Evolutionary conservation across 2,888 invertebrate genomes (phyloP).

Genomic region (Gryllus longicercus): DNA sequence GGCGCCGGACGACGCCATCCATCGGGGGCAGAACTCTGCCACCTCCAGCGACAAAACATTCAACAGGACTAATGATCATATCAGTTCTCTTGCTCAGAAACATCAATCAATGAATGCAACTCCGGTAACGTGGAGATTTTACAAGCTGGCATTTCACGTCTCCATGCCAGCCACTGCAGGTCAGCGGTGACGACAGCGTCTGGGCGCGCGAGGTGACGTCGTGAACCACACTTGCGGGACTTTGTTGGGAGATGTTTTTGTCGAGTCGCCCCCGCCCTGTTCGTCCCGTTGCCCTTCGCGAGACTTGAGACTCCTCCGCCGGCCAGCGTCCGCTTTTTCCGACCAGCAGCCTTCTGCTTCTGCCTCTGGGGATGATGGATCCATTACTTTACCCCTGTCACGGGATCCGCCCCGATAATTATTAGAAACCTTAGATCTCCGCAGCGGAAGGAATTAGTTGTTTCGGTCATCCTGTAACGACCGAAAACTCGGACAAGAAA

Average conservation of each 20-base stretch:
- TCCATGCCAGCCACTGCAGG: no score
- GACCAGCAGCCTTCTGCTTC: conserved; percentile 38
- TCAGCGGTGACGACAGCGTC: no score
- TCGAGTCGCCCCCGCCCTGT: neutral
- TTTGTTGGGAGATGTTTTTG: conserved; percentile 23
- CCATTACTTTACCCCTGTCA: conserved; percentile 52
- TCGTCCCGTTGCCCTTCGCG: neutral
- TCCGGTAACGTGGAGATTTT: no score
- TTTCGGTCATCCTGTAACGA: conserved; percentile 32
- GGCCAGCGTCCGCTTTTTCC: conserved; percentile 27
- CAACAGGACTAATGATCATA: no score
- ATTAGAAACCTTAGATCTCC: conserved; percentile 33
- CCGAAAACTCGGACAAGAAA: neutral
- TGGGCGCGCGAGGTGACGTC: no score
- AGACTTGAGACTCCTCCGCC: neutral
- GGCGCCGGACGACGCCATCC: no score
- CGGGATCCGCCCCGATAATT: conserved; percentile 35
- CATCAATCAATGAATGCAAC: no score
- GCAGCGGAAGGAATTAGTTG: conserved; percentile 33
- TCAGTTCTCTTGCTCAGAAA: no score
- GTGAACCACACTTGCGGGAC: no score
- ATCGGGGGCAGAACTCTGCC: no score
- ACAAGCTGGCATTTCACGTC: no score
- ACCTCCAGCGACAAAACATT: no score
- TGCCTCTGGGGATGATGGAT: conserved; percentile 52